Base-by-base conservation (phyloP, 2,113 vertebrate genomes). In the Bungarus multicinctus region DNA sequence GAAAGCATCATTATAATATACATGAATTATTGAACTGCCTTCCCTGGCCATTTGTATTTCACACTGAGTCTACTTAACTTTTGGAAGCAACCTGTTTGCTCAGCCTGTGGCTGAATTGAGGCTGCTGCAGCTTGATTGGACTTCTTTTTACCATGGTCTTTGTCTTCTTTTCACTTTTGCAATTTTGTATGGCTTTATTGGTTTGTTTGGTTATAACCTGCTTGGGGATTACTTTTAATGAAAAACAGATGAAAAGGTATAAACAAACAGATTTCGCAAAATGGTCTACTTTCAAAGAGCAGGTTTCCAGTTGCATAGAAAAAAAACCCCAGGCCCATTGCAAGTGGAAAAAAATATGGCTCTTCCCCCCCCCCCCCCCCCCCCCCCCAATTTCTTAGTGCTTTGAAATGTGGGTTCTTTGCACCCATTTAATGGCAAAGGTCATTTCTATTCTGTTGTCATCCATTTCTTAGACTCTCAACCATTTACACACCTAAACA, bases 181-280 rank as follows among this genome's bases (percentile, higher is more conserved):
- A 81, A 81, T 81, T 81, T 81, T 81, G 16, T 81, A 81, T 5
- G 18, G n/a, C 16, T 81, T 81, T 81, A 81, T 81, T 39, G 69
- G 69, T 39, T 81, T 39, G 69, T 81, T 81, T 81, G 69, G 69
- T 39, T 81, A 81, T 81, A 81, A 39, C 69, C 69, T 81, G 69
- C 69, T 81, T 81, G 69, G 69, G 69, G 69, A 81, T 81, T 81
- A 81, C 34, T 81, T 81, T 81, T 81, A 81, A 81, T 81, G 69
- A 81, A 81, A 81, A 81, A 81, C 69, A 81, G 69, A 39, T 34
- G 34, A 81, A 81, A 81, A 81, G n/a, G n/a, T 81, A 81, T 81
- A 39, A 81, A 81, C 34, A 81, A 81, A 81, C 34, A 81, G 34
- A 81, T 34, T 81, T 81, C 34, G 8, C 69, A 81, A 81, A 39